These are phyloP conservation scores for Pollenia angustigena DNA, from an alignment of 2,888 invertebrate genomes.

Conservation along the genomic window DNA sequence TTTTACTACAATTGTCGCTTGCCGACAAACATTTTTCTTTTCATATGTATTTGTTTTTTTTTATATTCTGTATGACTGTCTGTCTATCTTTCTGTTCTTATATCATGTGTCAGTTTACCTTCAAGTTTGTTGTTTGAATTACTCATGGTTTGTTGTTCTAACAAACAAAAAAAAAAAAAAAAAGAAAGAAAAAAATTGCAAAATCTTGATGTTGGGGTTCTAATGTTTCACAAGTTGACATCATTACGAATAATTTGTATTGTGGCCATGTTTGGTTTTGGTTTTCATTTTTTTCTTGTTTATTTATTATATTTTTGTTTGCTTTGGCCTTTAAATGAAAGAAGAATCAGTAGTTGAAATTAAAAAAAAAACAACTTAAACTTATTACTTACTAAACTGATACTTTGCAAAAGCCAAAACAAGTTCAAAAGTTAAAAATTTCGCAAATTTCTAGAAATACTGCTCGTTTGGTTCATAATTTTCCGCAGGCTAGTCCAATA, in stretches of 20 bases:
- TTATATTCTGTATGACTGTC: neutral
- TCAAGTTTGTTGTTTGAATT: slow-evolving; percentile 49
- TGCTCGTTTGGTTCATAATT: too few relatives aligned
- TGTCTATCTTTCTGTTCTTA: neutral
- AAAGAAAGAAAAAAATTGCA: slow-evolving; percentile 30
- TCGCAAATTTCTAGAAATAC: too few relatives aligned
- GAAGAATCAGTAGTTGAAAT: neutral
- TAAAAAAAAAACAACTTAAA: too few relatives aligned
- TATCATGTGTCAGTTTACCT: slow-evolving; percentile 70
- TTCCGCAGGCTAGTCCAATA: too few relatives aligned
- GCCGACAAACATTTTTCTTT: slow-evolving; percentile 53
- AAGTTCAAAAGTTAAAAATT: too few relatives aligned
- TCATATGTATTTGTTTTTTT: neutral
- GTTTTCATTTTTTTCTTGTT: neutral
- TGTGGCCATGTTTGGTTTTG: slow-evolving; percentile 26
- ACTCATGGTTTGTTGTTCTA: slow-evolving; percentile 46
- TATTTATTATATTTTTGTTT: neutral
- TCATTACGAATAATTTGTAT: slow-evolving; percentile 50
- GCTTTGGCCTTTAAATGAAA: neutral
- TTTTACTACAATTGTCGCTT: slow-evolving; percentile 28
- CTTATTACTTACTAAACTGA: too few relatives aligned
- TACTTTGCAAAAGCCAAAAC: too few relatives aligned
- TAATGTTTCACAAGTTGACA: slow-evolving; percentile 65
- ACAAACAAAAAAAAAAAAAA: slow-evolving; percentile 29
- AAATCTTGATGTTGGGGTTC: slow-evolving; percentile 53